Conservation (phyloP, 2,113 vertebrate genomes). For the Pardalotus punctatus region DNA sequence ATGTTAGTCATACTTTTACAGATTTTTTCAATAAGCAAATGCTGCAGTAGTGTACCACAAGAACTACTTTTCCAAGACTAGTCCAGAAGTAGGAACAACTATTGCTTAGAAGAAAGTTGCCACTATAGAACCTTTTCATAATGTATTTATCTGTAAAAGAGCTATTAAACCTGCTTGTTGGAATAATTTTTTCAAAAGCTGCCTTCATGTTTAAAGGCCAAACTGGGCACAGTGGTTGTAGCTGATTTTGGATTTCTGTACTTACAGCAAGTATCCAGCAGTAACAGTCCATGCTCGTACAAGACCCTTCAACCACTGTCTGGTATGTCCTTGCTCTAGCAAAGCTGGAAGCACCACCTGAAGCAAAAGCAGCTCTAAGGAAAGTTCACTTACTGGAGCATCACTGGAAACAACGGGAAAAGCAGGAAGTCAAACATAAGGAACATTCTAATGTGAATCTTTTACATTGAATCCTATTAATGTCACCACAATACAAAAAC, state of each 20-base stretch:
- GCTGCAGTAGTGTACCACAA: neutral
- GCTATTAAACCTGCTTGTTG: neutral
- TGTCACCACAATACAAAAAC: neutral
- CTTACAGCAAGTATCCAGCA: slow-evolving; percentile 94
- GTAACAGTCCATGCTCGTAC: slow-evolving; percentile 97
- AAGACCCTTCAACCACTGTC: slow-evolving; percentile 98
- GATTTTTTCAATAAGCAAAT: neutral
- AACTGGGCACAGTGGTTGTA: neutral
- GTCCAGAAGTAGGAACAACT: neutral
- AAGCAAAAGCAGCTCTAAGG: slow-evolving; percentile 92
- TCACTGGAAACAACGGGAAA: slow-evolving; percentile 76
- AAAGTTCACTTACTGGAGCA: slow-evolving; percentile 97
- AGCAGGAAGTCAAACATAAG: neutral
- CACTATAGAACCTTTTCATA: neutral
- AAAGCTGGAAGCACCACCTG: slow-evolving; percentile 98
- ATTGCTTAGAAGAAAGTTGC: neutral
- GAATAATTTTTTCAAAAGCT: neutral
- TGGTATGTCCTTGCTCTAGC: slow-evolving; percentile 95
- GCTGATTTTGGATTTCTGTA: neutral
- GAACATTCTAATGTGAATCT: neutral
- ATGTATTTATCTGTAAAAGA: neutral
- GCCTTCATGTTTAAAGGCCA: neutral
- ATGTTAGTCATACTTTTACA: neutral
- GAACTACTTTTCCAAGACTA: neutral
- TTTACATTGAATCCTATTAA: neutral